Base-by-base conservation (phyloP, 2,797 vertebrate genomes). In the Picus viridis region DNA sequence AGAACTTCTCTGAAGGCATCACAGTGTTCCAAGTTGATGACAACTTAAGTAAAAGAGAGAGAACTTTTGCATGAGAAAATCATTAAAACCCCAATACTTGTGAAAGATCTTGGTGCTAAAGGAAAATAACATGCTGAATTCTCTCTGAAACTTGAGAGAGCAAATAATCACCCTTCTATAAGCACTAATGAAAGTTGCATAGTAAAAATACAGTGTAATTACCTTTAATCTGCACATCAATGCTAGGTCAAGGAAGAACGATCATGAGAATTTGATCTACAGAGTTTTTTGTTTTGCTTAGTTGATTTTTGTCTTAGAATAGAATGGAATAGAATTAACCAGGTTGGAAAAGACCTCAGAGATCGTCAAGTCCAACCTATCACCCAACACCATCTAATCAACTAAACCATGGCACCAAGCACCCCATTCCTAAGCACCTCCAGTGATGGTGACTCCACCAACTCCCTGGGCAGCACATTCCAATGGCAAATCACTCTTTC, bases 1-100 rank as follows among this genome's bases (percentile, higher is more conserved):
- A 61, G 47, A 86, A 90, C 79, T 91, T 91, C 61, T 74, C 64
- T 84, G 29, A 86, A 89, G 45, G 61, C 30, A 86, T 74, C 78
- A 65, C 59, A 69, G 6, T 39, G 59, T 68, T 80, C 59, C 36
- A 78, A 77, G 47, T 3, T 82, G 47, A 27, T 77, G 68, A 78
- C 62, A 83, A 62, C 53, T 90, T 80, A 65, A 78, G 62, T 90
- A 72, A 69, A 94, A 90, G 36, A 70, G 56, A 78, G 70, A 59
- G 4, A 56, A 49, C 74, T 88, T 43, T 88, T 86, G 32, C 30
- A 71, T 68, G 30, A 81, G 19, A 68, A 70, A 92, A 67, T 19
- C 76, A 93, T 77, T 89, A 73, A 88, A 88, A 53, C 9, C 2
- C 8, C 17, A 83, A 43, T 8, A 27, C 36, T 73, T 27, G 9